phyloP scores from a whole-genome alignment of 2,113 vertebrate species.

The Sylvia atricapilla region DNA sequence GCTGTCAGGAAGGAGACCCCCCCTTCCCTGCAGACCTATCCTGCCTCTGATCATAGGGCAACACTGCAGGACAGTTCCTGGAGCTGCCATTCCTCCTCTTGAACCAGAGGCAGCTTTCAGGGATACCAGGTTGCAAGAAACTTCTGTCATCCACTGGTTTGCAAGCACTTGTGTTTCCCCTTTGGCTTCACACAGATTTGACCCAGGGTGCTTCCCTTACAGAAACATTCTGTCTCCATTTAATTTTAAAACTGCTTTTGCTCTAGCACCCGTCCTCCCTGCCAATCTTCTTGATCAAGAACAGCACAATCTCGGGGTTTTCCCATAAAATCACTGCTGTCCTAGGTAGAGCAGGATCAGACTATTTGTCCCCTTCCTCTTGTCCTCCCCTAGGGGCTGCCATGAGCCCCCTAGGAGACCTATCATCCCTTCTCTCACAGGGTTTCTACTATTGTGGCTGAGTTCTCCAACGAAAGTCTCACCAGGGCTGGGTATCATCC shows the following conservation, averaged over 20 bases:
- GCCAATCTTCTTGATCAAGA: background rate
- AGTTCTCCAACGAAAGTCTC: background rate
- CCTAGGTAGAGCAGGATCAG: background rate
- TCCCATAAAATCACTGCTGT: background rate
- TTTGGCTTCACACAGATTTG: background rate
- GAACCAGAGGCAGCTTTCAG: background rate
- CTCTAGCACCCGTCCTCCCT: background rate
- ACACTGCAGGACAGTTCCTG: background rate
- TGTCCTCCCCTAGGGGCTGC: background rate
- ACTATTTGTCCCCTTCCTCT: background rate
- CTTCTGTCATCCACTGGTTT: background rate
- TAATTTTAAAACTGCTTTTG: background rate
- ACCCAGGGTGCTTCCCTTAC: background rate
- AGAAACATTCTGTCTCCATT: background rate
- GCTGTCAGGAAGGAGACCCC: background rate
- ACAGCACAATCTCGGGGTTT: background rate
- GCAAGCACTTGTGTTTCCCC: background rate
- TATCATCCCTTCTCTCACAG: background rate
- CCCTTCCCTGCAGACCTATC: fast-evolving
- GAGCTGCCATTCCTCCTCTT: background rate
- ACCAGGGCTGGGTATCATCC: background rate
- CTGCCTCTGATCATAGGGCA: fast-evolving
- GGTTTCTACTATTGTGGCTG: background rate
- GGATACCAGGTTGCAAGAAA: background rate
- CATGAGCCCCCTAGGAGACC: background rate